Base-by-base conservation (phyloP, 2,113 vertebrate genomes). In the Ophthalmolycus amberensis region DNA sequence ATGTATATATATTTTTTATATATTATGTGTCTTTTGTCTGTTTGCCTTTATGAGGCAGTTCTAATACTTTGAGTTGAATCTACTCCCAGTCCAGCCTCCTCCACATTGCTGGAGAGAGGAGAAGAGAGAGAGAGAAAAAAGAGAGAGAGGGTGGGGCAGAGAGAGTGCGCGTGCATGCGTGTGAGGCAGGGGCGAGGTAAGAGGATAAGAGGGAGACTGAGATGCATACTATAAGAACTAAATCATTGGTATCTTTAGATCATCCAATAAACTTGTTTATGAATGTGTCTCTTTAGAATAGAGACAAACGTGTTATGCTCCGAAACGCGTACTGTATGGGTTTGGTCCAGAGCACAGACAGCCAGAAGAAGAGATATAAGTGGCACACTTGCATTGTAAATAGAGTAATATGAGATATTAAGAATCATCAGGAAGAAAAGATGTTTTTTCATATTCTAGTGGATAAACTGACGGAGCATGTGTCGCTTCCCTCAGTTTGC, bases 141-240 rank as follows among this genome's bases (percentile, higher is more conserved):
- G 80, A 34, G 76, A 82, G 79, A 56, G 85, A 82, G 75, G 87
- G 86, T 81, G 81, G 76, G 80, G 75, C 48, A 46, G 34, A 34
- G 34, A 34, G 34, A 34, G 34, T 34, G 34, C 34, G 34, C 34
- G 34, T 34, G 34, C 34, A 6, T 34, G 34, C 4, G 5, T 34
- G 34, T 34, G 34, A 34, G 34, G 34, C 1, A 34, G 34, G 34
- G 34, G 34, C 34, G 5, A 34, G 6, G 34, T 34, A 34, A 34
- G 34, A 34, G 34, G 34, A 34, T 34, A 34, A 72, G 44, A 68
- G 38, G 12, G 18, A 59, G 20, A 59, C 2, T 59, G 22, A 27
- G 38, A 72, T 52, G 22, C 22, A 56, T 56, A 56, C 9, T 67
- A 6, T 44, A 10, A 44, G 22, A 44, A 44, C 34, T 74, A 70